Conservation (phyloP, 1,140 invertebrate genomes). For the Drosophila bipectinata region DNA sequence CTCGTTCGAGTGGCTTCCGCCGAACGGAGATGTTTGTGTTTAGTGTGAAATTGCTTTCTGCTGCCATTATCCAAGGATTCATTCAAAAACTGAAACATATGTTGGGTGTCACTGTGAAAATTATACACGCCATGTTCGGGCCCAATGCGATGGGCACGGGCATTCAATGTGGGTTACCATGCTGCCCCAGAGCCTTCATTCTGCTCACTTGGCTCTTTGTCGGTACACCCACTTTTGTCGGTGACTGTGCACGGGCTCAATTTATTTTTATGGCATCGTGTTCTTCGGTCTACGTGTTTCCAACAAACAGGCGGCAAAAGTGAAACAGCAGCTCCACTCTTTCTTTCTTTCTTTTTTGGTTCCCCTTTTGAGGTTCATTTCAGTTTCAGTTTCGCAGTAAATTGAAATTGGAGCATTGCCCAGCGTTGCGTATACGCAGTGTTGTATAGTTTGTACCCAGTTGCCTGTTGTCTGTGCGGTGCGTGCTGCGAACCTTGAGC, state of each 20-base stretch:
- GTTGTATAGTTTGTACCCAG: conserved; percentile 22
- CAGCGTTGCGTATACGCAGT: conserved; percentile 48
- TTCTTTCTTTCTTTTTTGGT: conserved; percentile 3
- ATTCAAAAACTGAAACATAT: conserved; percentile 74
- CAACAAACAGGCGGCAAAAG: conserved; percentile 22
- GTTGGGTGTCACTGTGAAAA: conserved; percentile 72
- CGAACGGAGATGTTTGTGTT: conserved; percentile 59
- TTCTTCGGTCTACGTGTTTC: conserved; percentile 59
- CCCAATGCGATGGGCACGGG: neutral
- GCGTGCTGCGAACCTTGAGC: conserved; percentile 15
- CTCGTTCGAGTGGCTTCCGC: conserved; percentile 29
- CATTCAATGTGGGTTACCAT: conserved; percentile 21
- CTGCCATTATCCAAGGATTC: conserved; percentile 64
- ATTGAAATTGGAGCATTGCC: conserved; percentile 50
- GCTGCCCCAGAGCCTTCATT: conserved; percentile 1
- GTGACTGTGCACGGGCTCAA: conserved; percentile 51
- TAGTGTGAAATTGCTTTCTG: conserved; percentile 66
- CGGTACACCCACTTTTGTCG: conserved; percentile 32
- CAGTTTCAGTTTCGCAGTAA: conserved; percentile 49
- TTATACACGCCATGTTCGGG: conserved; percentile 32
- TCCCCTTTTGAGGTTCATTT: conserved; percentile 42
- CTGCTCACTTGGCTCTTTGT: conserved; percentile 37
- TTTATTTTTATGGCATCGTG: conserved; percentile 76
- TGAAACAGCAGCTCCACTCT: conserved; percentile 24
- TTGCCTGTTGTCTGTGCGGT: conserved; percentile 7